These are phyloP conservation scores for Menura novaehollandiae DNA, from an alignment of 2,113 vertebrate genomes.

Conservation along the genomic window DNA sequence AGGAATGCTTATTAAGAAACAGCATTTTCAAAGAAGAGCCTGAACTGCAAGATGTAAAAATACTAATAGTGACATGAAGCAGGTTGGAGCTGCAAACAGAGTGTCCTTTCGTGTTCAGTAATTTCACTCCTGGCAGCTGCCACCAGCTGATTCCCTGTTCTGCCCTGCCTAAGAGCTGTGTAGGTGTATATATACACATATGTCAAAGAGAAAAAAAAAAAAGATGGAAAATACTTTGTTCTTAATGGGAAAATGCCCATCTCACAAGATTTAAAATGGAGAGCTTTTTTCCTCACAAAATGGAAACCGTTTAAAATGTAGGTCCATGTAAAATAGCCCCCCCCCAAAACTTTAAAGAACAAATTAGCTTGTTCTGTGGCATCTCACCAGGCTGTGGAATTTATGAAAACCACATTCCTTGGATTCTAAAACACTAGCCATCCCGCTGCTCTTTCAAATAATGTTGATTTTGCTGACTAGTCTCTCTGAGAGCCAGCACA, in stretches of 20 bases:
- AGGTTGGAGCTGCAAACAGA: background rate
- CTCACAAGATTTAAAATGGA: background rate
- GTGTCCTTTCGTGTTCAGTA: background rate
- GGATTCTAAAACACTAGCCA: constrained; percentile 61
- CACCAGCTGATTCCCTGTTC: background rate
- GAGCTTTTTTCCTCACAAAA: constrained; percentile 31
- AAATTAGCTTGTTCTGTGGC: constrained; percentile 59
- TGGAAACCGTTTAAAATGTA: constrained; percentile 19
- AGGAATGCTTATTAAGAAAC: background rate
- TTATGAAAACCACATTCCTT: constrained; percentile 72
- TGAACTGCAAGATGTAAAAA: background rate
- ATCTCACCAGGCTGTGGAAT: constrained; percentile 64
- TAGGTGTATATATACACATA: background rate
- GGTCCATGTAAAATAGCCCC: background rate
- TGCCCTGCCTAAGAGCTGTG: background rate
- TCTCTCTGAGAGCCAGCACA: constrained; percentile 51
- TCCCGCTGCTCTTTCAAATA: constrained; percentile 66
- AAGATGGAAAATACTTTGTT: background rate
- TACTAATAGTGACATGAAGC: background rate
- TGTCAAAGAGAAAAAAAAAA: background rate
- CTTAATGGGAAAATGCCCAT: background rate
- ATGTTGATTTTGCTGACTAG: constrained; percentile 66
- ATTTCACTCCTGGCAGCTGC: background rate
- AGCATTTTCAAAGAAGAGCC: background rate
- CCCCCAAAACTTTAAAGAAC: constrained; percentile 15